These are phyloP conservation scores for Caenorhabditis elegans DNA, from an alignment of 1,140 invertebrate genomes.

Conservation along the genomic window DNA sequence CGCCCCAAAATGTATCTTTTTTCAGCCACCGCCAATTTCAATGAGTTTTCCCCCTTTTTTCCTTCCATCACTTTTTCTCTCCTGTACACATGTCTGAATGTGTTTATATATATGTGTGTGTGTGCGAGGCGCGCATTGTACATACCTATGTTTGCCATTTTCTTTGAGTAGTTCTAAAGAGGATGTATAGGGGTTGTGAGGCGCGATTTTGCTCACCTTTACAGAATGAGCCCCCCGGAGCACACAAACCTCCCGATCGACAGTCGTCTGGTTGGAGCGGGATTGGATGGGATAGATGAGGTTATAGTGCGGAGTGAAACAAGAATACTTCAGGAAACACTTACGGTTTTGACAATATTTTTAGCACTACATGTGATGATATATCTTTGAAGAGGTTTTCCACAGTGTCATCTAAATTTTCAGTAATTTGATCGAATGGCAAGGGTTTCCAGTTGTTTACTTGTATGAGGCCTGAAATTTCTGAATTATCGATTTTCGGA, in stretches of 20 bases:
- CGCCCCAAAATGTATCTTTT: background rate
- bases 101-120: background rate
- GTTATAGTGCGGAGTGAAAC: background rate
- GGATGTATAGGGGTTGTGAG: background rate
- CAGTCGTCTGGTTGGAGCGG: background rate
- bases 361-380: conserved; percentile 47
- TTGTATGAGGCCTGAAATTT: conserved; percentile 49
- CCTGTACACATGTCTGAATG: conserved; percentile 34
- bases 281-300: background rate
- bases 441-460: conserved; percentile 54
- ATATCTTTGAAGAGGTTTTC: conserved; percentile 50
- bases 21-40: background rate
- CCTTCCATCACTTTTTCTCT: background rate
- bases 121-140: background rate
- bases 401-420: conserved; percentile 49
- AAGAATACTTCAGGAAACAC: conserved; percentile 30
- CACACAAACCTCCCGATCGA: background rate
- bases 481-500: no score
- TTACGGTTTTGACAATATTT: conserved; percentile 54
- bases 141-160: background rate
- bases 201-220: background rate
- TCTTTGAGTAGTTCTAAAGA: background rate
- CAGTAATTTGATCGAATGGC: conserved; percentile 51
- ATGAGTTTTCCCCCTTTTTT: background rate
- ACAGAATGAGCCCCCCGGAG: background rate